phyloP scores from a whole-genome alignment of 1,140 invertebrate genomes.

The Tetramorium simillimum region DNA sequence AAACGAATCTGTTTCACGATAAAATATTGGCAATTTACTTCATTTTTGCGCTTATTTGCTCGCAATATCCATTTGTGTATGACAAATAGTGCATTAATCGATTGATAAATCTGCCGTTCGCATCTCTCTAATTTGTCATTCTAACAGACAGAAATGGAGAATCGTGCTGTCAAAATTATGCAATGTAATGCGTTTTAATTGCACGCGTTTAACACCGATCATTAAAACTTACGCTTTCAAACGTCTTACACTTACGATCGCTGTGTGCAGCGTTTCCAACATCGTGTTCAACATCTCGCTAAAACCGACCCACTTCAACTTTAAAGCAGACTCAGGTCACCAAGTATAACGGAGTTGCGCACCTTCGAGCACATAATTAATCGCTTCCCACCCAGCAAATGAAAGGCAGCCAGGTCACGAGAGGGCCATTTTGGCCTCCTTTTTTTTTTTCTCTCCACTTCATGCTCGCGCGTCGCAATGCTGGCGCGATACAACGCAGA shows the following conservation, averaged over 20 bases:
- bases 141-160: neutral
- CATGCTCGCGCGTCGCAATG: neutral
- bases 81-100: conserved; percentile 41
- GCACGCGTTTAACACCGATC: conserved; percentile 3
- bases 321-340: conserved; percentile 39
- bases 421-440: neutral
- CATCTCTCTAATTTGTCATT: conserved; percentile 25
- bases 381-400: conserved; percentile 12
- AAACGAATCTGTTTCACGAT: conserved; percentile 14
- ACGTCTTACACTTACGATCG: neutral
- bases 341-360: conserved; percentile 37
- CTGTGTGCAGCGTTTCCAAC: conserved; percentile 10
- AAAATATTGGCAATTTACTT: conserved; percentile 43
- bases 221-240: conserved; percentile 31
- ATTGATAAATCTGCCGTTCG: conserved; percentile 7
- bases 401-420: conserved; percentile 42
- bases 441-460: conserved; percentile 18
- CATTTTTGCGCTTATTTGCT: conserved; percentile 29
- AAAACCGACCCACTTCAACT: conserved; percentile 47
- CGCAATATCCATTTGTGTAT: conserved; percentile 14
- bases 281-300: conserved; percentile 33
- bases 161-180: conserved; percentile 3
- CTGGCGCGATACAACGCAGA: conserved; percentile 21
- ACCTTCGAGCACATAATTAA: conserved; percentile 63
- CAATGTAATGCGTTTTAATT: conserved; percentile 36